Evolutionary conservation across 30 jellyfish, hydroid and myxozoan species (phyloP).

Genomic region (Turritopsis dohrnii): DNA sequence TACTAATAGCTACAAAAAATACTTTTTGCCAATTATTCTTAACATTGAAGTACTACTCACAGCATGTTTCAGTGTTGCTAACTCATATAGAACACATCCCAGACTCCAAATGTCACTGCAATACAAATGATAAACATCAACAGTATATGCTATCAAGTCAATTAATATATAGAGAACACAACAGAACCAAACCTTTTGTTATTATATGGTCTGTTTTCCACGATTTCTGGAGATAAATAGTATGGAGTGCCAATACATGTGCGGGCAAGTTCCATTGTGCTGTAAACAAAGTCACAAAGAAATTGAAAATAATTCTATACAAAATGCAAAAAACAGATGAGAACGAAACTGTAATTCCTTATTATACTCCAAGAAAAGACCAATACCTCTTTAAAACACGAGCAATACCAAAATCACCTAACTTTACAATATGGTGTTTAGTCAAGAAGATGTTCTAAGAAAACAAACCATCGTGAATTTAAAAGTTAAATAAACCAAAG

Average conservation of each 20-base stretch:
- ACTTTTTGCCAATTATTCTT: too few relatives aligned
- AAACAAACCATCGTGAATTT: too few relatives aligned
- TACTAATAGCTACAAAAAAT: too few relatives aligned
- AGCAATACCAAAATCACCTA: slow-evolving; percentile 99
- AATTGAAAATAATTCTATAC: too few relatives aligned
- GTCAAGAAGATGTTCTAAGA: slow-evolving; percentile 83
- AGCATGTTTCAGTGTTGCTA: slow-evolving; percentile 88
- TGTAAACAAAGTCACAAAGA: slow-evolving; percentile 4
- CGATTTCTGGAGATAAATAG: slow-evolving; percentile 90
- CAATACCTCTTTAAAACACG: slow-evolving; percentile 92
- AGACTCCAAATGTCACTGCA: slow-evolving; percentile 98
- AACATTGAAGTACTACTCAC: slow-evolving; percentile 35
- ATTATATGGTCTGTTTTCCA: slow-evolving; percentile 90
- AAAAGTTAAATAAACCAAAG: too few relatives aligned
- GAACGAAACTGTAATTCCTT: too few relatives aligned
- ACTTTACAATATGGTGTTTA: slow-evolving; percentile 68
- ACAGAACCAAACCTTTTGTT: slow-evolving; percentile 56
- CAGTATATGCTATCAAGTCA: too few relatives aligned
- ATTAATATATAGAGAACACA: too few relatives aligned
- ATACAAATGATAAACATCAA: too few relatives aligned
- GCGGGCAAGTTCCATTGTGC: slow-evolving; percentile 93
- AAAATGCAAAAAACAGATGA: too few relatives aligned
- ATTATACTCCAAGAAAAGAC: too few relatives aligned
- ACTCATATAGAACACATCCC: slow-evolving; percentile 93
- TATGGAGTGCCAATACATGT: slow-evolving; percentile 98